Conservation (phyloP, 2,113 vertebrate species). For the rabbit (Oryctolagus cuniculus) region DNA sequence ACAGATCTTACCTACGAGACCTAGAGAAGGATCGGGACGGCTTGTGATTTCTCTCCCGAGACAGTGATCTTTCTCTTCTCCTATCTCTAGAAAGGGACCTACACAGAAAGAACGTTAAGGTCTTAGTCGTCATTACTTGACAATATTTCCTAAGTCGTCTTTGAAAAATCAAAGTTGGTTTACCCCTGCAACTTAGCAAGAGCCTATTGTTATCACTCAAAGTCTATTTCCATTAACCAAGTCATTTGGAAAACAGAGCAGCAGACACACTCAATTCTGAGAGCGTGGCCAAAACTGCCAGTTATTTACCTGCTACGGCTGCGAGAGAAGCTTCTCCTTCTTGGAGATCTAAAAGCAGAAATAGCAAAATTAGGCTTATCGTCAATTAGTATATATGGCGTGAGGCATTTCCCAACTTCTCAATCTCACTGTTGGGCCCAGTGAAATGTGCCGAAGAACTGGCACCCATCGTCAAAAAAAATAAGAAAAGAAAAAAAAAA, state of each 20-base stretch:
- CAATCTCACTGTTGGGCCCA: constrained; percentile 92
- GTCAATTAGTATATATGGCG: constrained; percentile 80
- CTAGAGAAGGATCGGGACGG: constrained; percentile 96
- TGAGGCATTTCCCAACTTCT: constrained; percentile 92
- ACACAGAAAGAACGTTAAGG: constrained; percentile 12
- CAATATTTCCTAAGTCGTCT: background rate
- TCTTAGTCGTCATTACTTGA: background rate
- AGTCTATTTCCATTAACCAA: background rate
- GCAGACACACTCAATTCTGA: background rate
- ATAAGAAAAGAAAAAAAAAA: constrained; percentile 79
- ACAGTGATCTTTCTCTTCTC: constrained; percentile 96
- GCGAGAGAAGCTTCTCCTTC: constrained; percentile 98
- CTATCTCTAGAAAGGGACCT: constrained; percentile 98
- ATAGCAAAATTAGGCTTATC: constrained; percentile 84
- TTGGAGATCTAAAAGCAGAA: constrained; percentile 95
- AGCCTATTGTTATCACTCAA: background rate
- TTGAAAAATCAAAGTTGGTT: background rate
- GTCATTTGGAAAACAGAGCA: background rate
- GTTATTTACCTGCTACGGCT: constrained; percentile 96
- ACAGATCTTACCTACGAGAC: constrained; percentile 93
- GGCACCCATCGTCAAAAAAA: constrained; percentile 91
- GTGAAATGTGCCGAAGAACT: constrained; percentile 90
- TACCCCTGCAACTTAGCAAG: background rate
- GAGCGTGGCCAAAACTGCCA: background rate
- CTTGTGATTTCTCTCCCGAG: constrained; percentile 96